phyloP scores from a whole-genome alignment of 2,888 invertebrate genomes.

The Nephrocerus scutellatus region DNA sequence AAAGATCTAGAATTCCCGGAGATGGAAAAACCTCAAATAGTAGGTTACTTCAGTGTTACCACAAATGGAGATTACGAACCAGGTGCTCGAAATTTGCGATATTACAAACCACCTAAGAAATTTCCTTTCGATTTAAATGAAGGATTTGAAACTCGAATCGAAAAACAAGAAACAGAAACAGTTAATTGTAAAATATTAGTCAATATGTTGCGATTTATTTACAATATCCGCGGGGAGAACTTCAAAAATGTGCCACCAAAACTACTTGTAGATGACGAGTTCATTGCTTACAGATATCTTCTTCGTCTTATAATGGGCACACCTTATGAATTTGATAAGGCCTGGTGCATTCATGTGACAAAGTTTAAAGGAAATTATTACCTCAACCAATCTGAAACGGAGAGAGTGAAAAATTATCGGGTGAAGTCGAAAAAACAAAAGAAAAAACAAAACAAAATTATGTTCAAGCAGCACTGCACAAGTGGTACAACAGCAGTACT shows the following conservation, averaged over 20 bases:
- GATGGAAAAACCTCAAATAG: slow-evolving; percentile 50
- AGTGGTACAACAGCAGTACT: slow-evolving; percentile 70
- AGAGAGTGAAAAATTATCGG: no score
- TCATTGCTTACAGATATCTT: slow-evolving; percentile 65
- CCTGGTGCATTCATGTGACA: slow-evolving; percentile 65
- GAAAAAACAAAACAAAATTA: slow-evolving; percentile 44
- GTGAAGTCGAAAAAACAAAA: no score
- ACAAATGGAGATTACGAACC: slow-evolving; percentile 37
- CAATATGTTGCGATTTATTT: slow-evolving; percentile 29
- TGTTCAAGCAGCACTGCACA: slow-evolving; percentile 55
- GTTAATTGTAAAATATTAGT: slow-evolving; percentile 25
- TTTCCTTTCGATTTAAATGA: slow-evolving; percentile 31
- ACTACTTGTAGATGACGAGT: slow-evolving; percentile 46
- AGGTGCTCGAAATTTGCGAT: slow-evolving; percentile 49
- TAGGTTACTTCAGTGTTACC: slow-evolving; percentile 54
- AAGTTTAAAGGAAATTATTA: slow-evolving; percentile 61
- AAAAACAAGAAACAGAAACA: slow-evolving; percentile 33
- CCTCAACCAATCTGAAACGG: slow-evolving; percentile 60
- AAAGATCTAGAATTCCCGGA: slow-evolving; percentile 41
- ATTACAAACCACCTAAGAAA: slow-evolving; percentile 42
- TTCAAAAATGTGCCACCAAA: no score
- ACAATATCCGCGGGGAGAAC: slow-evolving; percentile 23
- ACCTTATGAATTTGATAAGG: slow-evolving; percentile 60
- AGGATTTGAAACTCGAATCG: slow-evolving; percentile 19
- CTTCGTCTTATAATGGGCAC: slow-evolving; percentile 60